Evolutionary conservation across 2,797 vertebrate species (phyloP), one percentile per base, ranked within the genome.

Genomic region (Spinibarbus caldwelli): DNA sequence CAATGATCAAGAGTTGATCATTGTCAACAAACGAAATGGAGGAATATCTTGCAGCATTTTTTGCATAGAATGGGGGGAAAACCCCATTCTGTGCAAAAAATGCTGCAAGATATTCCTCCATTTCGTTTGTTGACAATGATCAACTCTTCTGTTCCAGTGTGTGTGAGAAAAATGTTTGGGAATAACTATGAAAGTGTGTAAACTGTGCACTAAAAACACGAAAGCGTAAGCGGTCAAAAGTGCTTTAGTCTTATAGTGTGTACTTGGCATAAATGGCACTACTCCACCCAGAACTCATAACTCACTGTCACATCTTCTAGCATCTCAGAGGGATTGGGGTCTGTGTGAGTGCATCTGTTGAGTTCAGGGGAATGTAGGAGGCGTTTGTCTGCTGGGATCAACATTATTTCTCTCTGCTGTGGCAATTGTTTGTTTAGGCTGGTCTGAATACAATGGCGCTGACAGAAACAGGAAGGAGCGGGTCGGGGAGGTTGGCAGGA

Each of bases 381-480:
- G 23, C 5, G 52, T 66, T 34, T 66, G 57, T 12, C 38, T 43
- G 41, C 68, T 23, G 36, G 62, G 5, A n/a, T n/a, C 34, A 71
- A 21, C 12, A n/a, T 19, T 21, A 64, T 52, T n/a, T 52, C 57
- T 52, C 43, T 68, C 43, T 77, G 38, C 9, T 19, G 31, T n/a
- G 59, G 17, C 41, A 15, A 26, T 0, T 38, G 52, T 73, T 79
- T 85, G 77, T 59, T 47, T 38, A 78, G 59, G 19, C 76, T 70
- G 75, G 41, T 78, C 41, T 72, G 68, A 73, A 78, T 49, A 89
- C 86, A 87, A 87, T 86, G 75, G 7, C 10, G 49, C 75, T 76
- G 84, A 89, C 82, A 87, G 86, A 23, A 83, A 31, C 57, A 70
- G 82, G 80, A 87, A 84, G 75, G n/a, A 66, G 57, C 21, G 47